Evolutionary conservation across 2,888 invertebrate genomes (phyloP), one percentile per base, ranked within the genome.

Genomic region (Archips xylosteana): DNA sequence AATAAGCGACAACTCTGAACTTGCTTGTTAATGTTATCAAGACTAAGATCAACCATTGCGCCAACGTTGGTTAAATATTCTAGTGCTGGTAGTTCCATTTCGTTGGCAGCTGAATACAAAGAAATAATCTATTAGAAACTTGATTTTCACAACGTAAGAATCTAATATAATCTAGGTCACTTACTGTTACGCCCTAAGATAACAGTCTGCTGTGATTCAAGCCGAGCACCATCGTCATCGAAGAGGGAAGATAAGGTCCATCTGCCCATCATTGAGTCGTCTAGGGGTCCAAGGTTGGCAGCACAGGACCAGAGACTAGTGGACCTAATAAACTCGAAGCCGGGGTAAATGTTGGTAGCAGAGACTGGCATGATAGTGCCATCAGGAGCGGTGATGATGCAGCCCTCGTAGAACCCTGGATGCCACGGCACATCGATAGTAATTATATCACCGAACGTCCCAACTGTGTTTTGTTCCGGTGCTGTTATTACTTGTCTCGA

Each of bases 301-400:
- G 47, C 68, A 32, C 75, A 75, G 15, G 75, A 34, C 13, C 57
- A 68, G 15, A 60, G 12, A 47, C 75, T 75, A 36, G 68, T 75
- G 6, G 49, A 12, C 23, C 71, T 71, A n/a, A n/a, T 10, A 32
- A 45, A 75, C 3, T 8, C 39, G 15, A 75, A 63, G 3, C 75
- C 71, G 32, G 75, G 75, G 42, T 75, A 75, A 2, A 59, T 42
- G 23, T 59, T 60, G 32, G 54, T 71, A 34, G 57, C 62, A 42
- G 69, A 45, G 23, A 71, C 68, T 9, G 75, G 71, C 66, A 75
- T 68, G 42, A 70, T 54, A 36, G 71, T 70, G n/a, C 75, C 75
- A 39, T 75, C 75, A n/a, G 75, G 75, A 45, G 75, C 66, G 32
- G 71, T 75, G 23, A 75, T 66, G 51, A 60, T 23, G 47, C 75